phyloP scores from a whole-genome alignment of 2,797 vertebrate genomes.

The Sebastes alutus region DNA sequence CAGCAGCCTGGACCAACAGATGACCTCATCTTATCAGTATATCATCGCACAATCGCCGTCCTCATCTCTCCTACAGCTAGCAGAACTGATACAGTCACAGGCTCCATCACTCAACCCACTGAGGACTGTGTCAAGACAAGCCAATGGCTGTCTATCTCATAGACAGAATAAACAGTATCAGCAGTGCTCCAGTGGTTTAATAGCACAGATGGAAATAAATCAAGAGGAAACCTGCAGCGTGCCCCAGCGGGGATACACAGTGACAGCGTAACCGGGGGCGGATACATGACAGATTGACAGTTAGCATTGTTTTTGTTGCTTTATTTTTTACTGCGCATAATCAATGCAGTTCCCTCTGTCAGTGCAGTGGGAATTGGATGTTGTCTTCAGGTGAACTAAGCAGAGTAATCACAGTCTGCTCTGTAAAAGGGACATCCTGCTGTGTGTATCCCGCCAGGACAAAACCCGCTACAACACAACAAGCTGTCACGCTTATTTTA shows the following conservation, averaged over 20 bases:
- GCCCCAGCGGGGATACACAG: not conserved
- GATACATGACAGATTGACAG: constrained; percentile 29
- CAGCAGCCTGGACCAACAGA: not conserved
- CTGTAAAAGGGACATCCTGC: constrained; percentile 1
- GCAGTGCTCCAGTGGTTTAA: not conserved
- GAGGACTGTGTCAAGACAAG: not conserved
- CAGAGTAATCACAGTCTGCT: constrained; percentile 33
- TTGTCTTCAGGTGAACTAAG: constrained; percentile 27
- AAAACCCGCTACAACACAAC: constrained; percentile 7
- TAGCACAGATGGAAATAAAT: constrained; percentile 25
- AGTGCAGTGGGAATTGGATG: constrained; percentile 23
- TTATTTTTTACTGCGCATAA: constrained; percentile 35
- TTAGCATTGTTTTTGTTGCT: constrained; percentile 23
- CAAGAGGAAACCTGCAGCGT: not conserved
- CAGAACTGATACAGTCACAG: not conserved
- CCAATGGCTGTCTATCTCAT: not conserved
- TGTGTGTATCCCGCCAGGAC: constrained; percentile 7
- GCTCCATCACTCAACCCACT: constrained; percentile 14
- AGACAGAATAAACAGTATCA: not conserved
- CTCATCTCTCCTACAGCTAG: not conserved
- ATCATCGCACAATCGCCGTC: constrained; percentile 9
- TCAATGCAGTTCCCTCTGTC: constrained; percentile 19
- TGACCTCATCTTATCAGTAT: not conserved
- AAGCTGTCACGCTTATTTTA: constrained; percentile 5
- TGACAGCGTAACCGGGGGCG: not conserved